Evolutionary conservation across 2,113 vertebrate genomes (phyloP).

Genomic region (Tragelaphus scriptus): DNA sequence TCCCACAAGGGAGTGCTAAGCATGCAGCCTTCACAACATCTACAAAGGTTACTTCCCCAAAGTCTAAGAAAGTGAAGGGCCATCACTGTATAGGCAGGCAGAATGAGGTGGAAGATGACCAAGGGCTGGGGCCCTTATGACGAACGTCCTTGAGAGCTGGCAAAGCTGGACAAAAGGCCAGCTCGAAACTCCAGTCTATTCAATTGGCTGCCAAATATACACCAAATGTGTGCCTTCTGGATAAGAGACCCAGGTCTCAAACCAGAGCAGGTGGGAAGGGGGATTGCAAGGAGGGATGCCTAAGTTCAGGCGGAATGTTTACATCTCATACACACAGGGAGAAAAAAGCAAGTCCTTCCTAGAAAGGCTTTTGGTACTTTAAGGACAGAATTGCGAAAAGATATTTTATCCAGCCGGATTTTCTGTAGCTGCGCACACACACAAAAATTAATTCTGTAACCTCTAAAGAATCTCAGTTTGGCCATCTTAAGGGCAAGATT

Average conservation of each 20-base stretch:
- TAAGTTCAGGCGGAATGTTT: background rate
- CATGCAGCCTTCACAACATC: background rate
- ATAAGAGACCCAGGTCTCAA: background rate
- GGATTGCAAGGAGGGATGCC: fast-evolving
- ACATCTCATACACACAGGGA: background rate
- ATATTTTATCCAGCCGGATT: background rate
- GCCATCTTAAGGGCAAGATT: background rate
- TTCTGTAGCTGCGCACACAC: background rate
- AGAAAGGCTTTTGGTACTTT: background rate
- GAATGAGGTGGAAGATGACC: background rate
- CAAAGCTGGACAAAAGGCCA: background rate
- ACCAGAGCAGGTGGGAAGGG: background rate
- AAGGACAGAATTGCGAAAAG: background rate
- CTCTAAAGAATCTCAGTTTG: background rate
- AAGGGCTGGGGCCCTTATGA: background rate
- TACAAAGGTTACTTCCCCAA: background rate
- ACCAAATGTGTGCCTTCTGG: background rate
- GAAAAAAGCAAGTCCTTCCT: background rate
- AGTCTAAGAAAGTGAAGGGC: background rate
- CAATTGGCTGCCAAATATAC: background rate
- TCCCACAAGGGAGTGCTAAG: background rate
- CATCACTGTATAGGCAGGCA: background rate
- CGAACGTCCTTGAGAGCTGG: background rate
- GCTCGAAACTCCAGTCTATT: background rate
- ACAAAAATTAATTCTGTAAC: background rate